Evolutionary conservation across 2,113 vertebrate species (phyloP), one percentile per base, ranked within the genome.

Genomic region (Bufo bufo): DNA sequence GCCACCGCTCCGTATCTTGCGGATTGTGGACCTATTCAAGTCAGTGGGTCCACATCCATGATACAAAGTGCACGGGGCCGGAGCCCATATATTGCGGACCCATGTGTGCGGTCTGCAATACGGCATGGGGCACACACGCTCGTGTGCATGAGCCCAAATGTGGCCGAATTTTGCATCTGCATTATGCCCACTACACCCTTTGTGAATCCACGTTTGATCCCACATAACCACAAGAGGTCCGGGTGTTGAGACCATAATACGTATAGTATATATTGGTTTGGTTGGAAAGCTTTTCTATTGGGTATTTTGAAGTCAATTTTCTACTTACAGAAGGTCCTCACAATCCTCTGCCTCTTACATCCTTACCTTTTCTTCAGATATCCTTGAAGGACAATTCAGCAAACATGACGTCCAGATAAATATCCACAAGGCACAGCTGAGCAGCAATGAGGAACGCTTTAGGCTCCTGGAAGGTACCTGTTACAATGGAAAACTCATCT

Each of bases 401-500:
- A 95, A 95, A 84, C 97, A 97, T 0, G 94, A 96, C 14, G 90
- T 87, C 23, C 93, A 96, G 82, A 94, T 97, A 78, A 95, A 92
- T 69, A 92, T 93, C 82, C 97, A 97, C 33, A 95, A 94, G 91
- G 92, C 95, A 0, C 96, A 96, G 90, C 94, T 97, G 81, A 96
- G 93, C 87, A 96, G 93, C 89, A 97, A 96, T 0, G 96, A 97
- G 83, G 96, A 96, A 66, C 93, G 96, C 2, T 96, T 97, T 83
- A 94, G 92, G 65, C 94, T 97, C 87, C 94, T 99, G 4, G 96
- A 97, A 91, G 94, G 94, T 0, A 95, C 95, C 0, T 96, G 97
- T 75, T 97, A 96, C 61, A 96, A 95, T 0, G 97, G 97, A 4
- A 97, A 95, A 90, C 93, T 98, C 84, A 97, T 99, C 90, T 99